Conservation (phyloP, 2,888 invertebrate genomes). For the Nezara viridula region DNA sequence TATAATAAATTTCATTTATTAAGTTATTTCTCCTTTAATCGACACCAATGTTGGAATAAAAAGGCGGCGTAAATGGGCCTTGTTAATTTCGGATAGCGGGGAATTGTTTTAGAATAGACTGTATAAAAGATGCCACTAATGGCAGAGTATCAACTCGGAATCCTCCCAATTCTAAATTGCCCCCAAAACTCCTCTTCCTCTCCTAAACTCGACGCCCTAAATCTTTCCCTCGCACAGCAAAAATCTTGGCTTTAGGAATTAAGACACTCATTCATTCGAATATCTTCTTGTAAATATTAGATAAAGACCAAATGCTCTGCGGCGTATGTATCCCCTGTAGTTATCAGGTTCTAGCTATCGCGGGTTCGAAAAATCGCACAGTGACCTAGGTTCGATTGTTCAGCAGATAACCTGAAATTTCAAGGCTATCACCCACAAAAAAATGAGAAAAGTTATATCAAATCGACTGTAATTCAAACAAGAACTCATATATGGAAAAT, state of each 20-base stretch:
- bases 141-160: background rate
- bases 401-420: too few relatives aligned
- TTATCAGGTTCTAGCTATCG: too few relatives aligned
- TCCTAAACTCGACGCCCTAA: background rate
- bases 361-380: too few relatives aligned
- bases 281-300: too few relatives aligned
- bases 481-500: too few relatives aligned
- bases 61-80: background rate
- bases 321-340: too few relatives aligned
- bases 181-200: background rate
- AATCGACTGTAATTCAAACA: too few relatives aligned
- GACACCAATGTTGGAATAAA: background rate
- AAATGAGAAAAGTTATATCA: too few relatives aligned
- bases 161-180: constrained; percentile 5
- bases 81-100: background rate
- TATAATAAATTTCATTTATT: background rate
- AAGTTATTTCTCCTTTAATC: background rate
- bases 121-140: constrained; percentile 9
- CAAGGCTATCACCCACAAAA: too few relatives aligned
- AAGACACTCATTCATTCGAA: too few relatives aligned
- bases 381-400: too few relatives aligned
- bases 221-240: background rate
- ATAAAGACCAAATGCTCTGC: too few relatives aligned
- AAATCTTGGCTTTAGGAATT: background rate
- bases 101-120: constrained; percentile 5